Evolutionary conservation across 2,888 invertebrate genomes (phyloP), one percentile per base, ranked within the genome.

Genomic region (Aphelenchoides bicaudatus): DNA sequence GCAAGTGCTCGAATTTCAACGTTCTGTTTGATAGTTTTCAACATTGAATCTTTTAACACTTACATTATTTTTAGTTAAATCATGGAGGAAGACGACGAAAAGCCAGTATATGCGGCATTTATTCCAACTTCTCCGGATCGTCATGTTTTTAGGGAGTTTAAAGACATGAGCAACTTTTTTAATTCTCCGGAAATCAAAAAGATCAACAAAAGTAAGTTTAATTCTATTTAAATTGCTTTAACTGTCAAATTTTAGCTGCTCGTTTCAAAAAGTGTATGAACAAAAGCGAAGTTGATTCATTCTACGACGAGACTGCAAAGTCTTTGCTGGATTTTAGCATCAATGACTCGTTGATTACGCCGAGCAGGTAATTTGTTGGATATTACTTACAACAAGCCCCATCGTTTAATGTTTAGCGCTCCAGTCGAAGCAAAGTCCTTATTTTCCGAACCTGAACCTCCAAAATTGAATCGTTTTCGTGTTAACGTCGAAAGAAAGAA

Each of bases 401-500:
- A n/a, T n/a, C n/a, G n/a, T n/a, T n/a, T n/a, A n/a, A n/a, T n/a
- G n/a, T n/a, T n/a, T n/a, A 43, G 28, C 43, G 28, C 10, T 13
- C 27, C 13, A 13, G 13, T 43, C 13, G 43, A 43, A 43, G 27
- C 43, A 13, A 51, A 51, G 21, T 16, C 52, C 2, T 16, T 16
- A 1, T 51, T 34, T 34, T 13, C 47, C 13, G 52, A 27, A 23
- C 52, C 52, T 6, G 21, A 21, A n/a, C 25, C 37, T 8, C 3
- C 8, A 8, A 13, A 21, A 2, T 8, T 30, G 52, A 51, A 37
- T 51, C 10, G 8, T n/a, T 51, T 51, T 19, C 31, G 52, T 13
- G 28, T 38, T 4, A 57, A 59, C 25, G 66, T 67, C 29, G 68
- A 67, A 47, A 39, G 47, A 30, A 23, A 47, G 2, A 54, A 65